Conservation (phyloP, 2,797 vertebrate genomes). For the Myiothlypis chrysogaster region DNA sequence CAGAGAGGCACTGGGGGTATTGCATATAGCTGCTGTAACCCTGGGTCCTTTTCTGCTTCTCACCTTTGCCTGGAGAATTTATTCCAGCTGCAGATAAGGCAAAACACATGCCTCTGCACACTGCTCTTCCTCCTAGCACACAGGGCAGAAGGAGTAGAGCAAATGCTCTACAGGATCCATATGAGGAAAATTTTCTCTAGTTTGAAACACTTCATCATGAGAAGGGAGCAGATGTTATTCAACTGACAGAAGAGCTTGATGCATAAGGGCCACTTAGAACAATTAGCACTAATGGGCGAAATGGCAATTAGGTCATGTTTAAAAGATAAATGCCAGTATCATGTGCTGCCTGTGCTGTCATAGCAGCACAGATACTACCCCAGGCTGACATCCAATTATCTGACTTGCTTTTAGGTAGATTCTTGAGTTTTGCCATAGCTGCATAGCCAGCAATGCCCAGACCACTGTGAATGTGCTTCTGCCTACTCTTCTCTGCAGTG, state of each 20-base stretch:
- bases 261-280: neutral
- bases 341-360: neutral
- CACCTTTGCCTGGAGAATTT: neutral
- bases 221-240: neutral
- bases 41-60: neutral
- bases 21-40: neutral
- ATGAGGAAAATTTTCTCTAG: neutral
- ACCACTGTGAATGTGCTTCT: neutral
- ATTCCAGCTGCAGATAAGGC: neutral
- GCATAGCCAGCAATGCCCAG: neutral
- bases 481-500: neutral
- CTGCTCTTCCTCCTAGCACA: neutral
- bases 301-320: neutral
- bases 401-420: neutral
- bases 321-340: neutral
- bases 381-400: neutral
- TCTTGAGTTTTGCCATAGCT: neutral
- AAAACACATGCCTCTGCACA: neutral
- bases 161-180: neutral
- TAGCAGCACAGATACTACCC: neutral
- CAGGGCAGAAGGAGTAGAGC: neutral
- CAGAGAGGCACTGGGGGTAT: neutral
- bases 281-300: neutral
- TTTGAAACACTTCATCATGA: neutral
- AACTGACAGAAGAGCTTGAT: neutral